Percentiles rank a stretch among this genome's conserved stretches.
These are phyloP conservation scores for Dendrophyllia cribrosa DNA, from an alignment of 64 coral and sea anemone species.

Conservation along the genomic window DNA sequence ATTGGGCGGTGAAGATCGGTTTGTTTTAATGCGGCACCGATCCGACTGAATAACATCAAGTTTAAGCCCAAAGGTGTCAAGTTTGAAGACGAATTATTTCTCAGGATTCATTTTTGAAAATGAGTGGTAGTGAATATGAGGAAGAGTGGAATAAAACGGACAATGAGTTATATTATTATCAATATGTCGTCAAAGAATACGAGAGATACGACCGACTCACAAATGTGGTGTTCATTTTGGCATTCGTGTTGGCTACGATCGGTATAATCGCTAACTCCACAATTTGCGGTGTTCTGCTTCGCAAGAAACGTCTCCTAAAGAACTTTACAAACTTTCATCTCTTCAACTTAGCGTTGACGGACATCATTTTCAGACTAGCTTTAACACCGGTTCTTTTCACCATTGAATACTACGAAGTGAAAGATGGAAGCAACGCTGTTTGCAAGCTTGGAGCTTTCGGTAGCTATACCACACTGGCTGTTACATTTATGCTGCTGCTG, in stretches of 20 bases:
- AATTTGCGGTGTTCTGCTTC: constrained; percentile 9
- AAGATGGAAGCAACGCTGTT: neutral
- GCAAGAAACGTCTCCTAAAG: constrained; percentile 1
- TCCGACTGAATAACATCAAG: no score
- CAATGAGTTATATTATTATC: neutral
- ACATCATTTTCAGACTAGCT: constrained; percentile 4
- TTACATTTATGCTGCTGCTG: neutral
- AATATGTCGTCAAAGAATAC: no score
- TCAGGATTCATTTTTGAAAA: neutral
- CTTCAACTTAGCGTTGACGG: constrained; percentile 1
- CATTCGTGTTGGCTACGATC: neutral
- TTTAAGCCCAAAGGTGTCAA: no score
- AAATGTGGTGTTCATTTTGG: neutral
- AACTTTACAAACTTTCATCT: constrained; percentile 30
- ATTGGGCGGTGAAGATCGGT: no score
- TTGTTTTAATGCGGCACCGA: no score
- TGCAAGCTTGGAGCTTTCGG: constrained; percentile 3
- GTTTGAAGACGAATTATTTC: neutral
- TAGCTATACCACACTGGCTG: constrained; percentile 4
- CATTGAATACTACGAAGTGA: neutral
- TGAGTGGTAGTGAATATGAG: neutral
- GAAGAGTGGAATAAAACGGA: neutral
- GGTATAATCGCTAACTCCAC: neutral
- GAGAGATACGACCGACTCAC: neutral
- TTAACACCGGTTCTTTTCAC: neutral